Conservation (phyloP, 53 echinoderm and acorn worm genomes). For the Actinopyga echinites region DNA sequence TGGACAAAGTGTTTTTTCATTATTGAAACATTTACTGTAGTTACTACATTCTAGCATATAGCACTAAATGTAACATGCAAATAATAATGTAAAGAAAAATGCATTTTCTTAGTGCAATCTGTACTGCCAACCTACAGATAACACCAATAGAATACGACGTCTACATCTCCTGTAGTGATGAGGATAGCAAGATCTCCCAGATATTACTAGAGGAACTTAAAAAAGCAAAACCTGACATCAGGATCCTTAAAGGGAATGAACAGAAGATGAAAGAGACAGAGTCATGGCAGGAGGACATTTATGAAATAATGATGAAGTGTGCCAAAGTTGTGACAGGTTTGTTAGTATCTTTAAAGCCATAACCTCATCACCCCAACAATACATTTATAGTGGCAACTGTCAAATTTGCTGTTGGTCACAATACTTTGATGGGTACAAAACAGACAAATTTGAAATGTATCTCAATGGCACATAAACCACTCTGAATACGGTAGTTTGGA, state of each 20-base stretch:
- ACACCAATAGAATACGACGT: constrained; percentile 81
- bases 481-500: no score
- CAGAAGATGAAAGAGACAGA: constrained; percentile 65
- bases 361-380: no score
- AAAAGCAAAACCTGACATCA: constrained; percentile 59
- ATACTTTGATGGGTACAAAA: no score
- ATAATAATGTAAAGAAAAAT: neutral
- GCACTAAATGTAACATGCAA: neutral
- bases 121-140: constrained; percentile 36
- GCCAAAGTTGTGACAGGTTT: constrained; percentile 78
- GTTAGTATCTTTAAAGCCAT: neutral
- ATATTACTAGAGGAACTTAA: constrained; percentile 61
- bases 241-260: constrained; percentile 61
- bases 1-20: no score
- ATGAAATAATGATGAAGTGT: constrained; percentile 82
- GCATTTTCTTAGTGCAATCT: neutral
- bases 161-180: constrained; percentile 82
- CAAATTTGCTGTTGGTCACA: no score
- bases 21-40: neutral
- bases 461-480: no score
- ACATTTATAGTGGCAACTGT: no score
- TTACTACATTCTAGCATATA: neutral
- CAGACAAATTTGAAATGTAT: no score
- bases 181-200: constrained; percentile 57
- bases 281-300: constrained; percentile 91